These are phyloP conservation scores for Watsonalla cultraria DNA, from an alignment of 2,888 invertebrate genomes.

Conservation along the genomic window DNA sequence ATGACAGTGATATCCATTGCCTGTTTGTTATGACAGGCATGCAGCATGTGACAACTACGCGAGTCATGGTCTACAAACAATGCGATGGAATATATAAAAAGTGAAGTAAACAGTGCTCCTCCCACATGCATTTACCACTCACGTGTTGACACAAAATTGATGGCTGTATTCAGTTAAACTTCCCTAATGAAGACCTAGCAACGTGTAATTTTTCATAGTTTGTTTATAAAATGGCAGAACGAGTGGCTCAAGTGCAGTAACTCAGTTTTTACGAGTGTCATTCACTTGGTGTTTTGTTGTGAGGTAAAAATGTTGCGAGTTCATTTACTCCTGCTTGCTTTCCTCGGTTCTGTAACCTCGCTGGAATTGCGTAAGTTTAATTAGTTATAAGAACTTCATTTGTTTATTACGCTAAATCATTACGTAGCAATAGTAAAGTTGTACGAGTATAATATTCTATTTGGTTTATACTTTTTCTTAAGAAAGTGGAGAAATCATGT, in stretches of 20 bases:
- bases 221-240: slow-evolving; percentile 43
- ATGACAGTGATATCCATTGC: not conserved
- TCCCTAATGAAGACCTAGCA: slow-evolving; percentile 41
- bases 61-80: slow-evolving; percentile 6
- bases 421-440: not conserved
- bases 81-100: slow-evolving; percentile 1
- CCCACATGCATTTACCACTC: slow-evolving; percentile 10
- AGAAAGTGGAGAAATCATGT: not conserved
- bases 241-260: slow-evolving; percentile 23
- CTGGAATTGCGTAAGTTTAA: slow-evolving; percentile 48
- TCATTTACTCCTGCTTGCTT: slow-evolving; percentile 20
- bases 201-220: slow-evolving; percentile 45
- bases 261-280: slow-evolving; percentile 23
- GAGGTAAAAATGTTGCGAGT: slow-evolving; percentile 29
- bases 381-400: slow-evolving; percentile 15
- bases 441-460: not conserved
- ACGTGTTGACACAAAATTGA: slow-evolving; percentile 29
- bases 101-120: not conserved
- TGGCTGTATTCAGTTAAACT: slow-evolving; percentile 22
- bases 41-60: not conserved
- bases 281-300: slow-evolving; percentile 19
- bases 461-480: not conserved
- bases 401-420: slow-evolving; percentile 1
- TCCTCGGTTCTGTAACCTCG: slow-evolving; percentile 26
- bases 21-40: not conserved